Percentiles rank a stretch among this genome's conserved stretches.
These are phyloP conservation scores for Tolypeutes matacus DNA, from an alignment of 2,797 vertebrate genomes.

Conservation along the genomic window DNA sequence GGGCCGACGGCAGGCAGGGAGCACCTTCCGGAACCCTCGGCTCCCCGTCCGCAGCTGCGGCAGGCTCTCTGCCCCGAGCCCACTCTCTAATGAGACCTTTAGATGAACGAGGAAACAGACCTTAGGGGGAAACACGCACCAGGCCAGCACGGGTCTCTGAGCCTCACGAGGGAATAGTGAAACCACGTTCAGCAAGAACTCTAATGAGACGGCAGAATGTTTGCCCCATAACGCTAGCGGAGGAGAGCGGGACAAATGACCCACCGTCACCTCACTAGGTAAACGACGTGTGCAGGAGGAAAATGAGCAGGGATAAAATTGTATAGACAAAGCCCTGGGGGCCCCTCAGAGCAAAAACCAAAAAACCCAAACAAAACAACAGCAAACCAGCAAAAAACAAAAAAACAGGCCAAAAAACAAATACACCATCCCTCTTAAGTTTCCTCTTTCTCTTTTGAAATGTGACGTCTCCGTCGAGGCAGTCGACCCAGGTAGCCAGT, in stretches of 20 bases:
- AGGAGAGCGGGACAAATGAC: background rate
- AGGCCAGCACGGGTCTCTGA: background rate
- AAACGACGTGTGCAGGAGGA: background rate
- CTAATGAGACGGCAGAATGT: background rate
- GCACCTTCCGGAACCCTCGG: accelerated
- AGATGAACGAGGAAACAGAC: background rate
- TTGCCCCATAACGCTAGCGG: background rate
- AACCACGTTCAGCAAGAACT: slow-evolving; percentile 44
- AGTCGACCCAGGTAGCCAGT: no score
- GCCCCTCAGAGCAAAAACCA: no score
- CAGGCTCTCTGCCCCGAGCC: background rate
- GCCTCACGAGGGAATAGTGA: background rate
- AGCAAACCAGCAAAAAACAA: no score
- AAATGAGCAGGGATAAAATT: no score
- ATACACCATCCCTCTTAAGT: no score
- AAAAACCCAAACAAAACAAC: no score
- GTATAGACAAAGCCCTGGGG: no score
- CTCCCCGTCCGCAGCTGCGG: background rate
- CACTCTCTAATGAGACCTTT: background rate
- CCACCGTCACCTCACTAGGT: background rate
- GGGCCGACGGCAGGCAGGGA: no score
- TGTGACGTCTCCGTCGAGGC: no score
- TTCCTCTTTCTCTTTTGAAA: no score
- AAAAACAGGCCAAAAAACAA: no score
- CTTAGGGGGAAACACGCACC: background rate